These are phyloP conservation scores for Ophioderma brevispina DNA, from an alignment of 35 echinoderm and acorn worm species.

Conservation along the genomic window DNA sequence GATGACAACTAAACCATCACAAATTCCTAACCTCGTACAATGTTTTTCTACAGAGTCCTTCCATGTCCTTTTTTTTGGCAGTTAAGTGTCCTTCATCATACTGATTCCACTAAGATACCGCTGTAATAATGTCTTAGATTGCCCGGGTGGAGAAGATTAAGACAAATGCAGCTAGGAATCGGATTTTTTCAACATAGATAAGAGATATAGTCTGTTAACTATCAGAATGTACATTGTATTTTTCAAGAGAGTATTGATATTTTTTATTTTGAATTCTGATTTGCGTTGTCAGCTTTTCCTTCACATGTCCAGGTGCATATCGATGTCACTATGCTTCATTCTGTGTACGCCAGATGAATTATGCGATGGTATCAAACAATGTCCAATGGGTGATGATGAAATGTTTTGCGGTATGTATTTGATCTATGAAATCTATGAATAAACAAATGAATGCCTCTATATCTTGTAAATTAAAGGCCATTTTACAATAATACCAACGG, in stretches of 20 bases:
- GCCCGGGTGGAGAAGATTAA: constrained; percentile 1
- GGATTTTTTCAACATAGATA: too few species aligned
- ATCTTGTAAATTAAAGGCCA: too few species aligned
- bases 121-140: constrained; percentile 52
- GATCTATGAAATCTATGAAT: too few species aligned
- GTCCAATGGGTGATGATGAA: constrained; percentile 90
- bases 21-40: too few species aligned
- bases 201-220: too few species aligned
- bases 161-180: neutral
- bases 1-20: too few species aligned
- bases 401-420: constrained; percentile 87
- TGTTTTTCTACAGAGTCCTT: too few species aligned
- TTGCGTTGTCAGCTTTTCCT: too few species aligned
- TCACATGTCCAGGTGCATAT: constrained; percentile 77
- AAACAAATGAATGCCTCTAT: too few species aligned
- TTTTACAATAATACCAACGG: too few species aligned
- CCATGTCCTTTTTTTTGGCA: neutral
- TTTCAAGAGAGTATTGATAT: too few species aligned
- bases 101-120: constrained; percentile 57
- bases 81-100: constrained; percentile 69
- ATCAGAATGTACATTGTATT: too few species aligned
- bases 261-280: constrained; percentile 53
- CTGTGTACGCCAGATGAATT: constrained; percentile 62
- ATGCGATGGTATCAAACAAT: constrained; percentile 83
- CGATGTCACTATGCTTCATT: constrained; percentile 49